Conservation (phyloP, 2,113 vertebrate species). For the Enhydra lutris region DNA sequence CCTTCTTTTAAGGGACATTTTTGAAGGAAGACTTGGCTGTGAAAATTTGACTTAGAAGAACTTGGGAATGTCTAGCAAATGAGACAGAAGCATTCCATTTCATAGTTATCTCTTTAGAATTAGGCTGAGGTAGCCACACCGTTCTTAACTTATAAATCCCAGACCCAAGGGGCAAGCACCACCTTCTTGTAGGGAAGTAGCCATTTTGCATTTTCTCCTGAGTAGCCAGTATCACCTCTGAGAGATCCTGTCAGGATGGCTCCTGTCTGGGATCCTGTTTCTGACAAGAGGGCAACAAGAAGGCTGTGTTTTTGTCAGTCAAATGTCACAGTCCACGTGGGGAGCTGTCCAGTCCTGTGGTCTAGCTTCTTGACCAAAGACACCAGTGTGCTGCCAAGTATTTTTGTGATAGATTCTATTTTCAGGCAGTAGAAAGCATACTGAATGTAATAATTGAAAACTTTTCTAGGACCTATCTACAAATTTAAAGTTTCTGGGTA, state of each 20-base stretch:
- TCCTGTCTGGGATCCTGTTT: not conserved
- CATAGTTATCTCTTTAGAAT: not conserved
- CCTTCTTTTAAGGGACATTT: not conserved
- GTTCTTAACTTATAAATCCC: not conserved
- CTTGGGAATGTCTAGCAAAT: not conserved
- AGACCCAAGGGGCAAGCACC: not conserved
- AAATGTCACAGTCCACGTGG: not conserved
- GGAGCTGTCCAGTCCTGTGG: not conserved
- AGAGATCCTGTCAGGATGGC: not conserved
- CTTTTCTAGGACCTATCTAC: not conserved
- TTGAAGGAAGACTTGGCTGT: not conserved
- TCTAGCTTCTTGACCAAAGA: not conserved
- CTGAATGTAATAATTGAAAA: not conserved
- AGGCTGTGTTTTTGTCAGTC: not conserved
- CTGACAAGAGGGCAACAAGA: not conserved
- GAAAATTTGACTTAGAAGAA: slow-evolving; percentile 27
- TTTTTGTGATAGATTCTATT: not conserved
- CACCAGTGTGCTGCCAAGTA: not conserved
- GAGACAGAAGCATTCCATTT: not conserved
- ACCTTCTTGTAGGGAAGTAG: not conserved
- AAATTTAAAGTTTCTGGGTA: not conserved
- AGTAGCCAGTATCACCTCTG: not conserved
- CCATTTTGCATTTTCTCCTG: not conserved
- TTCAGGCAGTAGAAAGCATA: not conserved
- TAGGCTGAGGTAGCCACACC: not conserved